phyloP scores from a whole-genome alignment of 2,888 invertebrate genomes.

The Agelastica alni region DNA sequence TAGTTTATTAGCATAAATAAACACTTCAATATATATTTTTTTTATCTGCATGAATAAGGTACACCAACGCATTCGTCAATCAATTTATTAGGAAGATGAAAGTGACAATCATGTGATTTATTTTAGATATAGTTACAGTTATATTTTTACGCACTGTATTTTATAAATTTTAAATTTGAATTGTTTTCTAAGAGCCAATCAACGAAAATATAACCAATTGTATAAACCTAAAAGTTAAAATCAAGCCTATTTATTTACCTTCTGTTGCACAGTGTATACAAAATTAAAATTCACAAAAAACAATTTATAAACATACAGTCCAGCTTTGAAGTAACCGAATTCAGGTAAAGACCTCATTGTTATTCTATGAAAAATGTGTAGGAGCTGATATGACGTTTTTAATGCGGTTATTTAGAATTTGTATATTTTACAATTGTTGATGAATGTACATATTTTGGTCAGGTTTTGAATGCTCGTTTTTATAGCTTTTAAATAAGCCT shows the following conservation, averaged over 20 bases:
- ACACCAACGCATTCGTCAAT: not conserved
- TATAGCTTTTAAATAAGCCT: conserved; percentile 39
- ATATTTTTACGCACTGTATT: too few relatives aligned
- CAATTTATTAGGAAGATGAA: conserved; percentile 3
- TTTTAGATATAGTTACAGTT: conserved; percentile 1
- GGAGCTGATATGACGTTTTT: conserved; percentile 31
- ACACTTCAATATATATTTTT: conserved; percentile 1
- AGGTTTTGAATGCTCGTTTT: conserved; percentile 40
- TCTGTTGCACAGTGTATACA: too few relatives aligned
- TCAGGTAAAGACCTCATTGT: conserved; percentile 33
- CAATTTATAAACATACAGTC: too few relatives aligned
- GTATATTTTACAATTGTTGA: conserved; percentile 36
- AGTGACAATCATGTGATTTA: too few relatives aligned
- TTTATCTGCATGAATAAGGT: not conserved
- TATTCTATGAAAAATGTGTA: conserved; percentile 39
- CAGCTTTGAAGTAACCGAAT: too few relatives aligned
- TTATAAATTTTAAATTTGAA: too few relatives aligned
- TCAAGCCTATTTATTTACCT: too few relatives aligned
- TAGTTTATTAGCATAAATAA: not conserved
- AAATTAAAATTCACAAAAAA: too few relatives aligned
- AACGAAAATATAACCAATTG: too few relatives aligned
- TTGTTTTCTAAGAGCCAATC: too few relatives aligned
- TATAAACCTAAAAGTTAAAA: too few relatives aligned
- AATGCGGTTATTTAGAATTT: conserved; percentile 23
- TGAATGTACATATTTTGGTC: conserved; percentile 47